phyloP scores from a whole-genome alignment of 2,113 vertebrate species.

The Tiliqua scincoides region DNA sequence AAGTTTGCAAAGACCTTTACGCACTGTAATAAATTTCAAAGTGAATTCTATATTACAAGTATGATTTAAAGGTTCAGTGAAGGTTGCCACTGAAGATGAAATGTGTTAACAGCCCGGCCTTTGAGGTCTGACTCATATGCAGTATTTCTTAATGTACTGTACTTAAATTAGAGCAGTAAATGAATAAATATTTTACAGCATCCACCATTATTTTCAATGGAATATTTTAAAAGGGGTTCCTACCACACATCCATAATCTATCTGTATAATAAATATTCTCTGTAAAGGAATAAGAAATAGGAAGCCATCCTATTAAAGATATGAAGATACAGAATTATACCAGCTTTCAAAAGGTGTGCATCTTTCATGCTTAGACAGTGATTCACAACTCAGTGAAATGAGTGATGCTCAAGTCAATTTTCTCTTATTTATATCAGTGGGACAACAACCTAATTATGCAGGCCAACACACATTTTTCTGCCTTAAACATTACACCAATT shows the following conservation, averaged over 20 bases:
- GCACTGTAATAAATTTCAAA: conserved; percentile 34
- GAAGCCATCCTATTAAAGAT: conserved; percentile 28
- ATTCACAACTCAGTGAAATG: neutral
- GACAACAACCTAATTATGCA: neutral
- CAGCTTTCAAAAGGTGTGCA: neutral
- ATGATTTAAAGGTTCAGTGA: conserved; percentile 46
- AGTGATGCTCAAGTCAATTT: neutral
- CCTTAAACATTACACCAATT: no score
- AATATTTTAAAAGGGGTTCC: conserved; percentile 26
- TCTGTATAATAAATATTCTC: conserved; percentile 9
- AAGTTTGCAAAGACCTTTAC: conserved; percentile 33
- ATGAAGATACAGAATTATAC: conserved; percentile 25
- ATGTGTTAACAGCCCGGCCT: conserved; percentile 22
- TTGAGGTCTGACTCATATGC: conserved; percentile 6
- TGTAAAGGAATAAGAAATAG: conserved; percentile 12
- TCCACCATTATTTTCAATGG: conserved; percentile 26
- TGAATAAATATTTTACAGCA: conserved; percentile 33
- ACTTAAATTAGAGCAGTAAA: neutral
- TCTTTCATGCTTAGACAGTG: conserved; percentile 16
- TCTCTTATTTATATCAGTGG: neutral
- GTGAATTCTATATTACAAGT: conserved; percentile 5
- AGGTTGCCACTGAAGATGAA: conserved; percentile 10
- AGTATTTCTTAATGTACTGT: conserved; percentile 27
- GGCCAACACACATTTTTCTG: no score
- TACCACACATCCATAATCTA: conserved; percentile 19